Conservation (phyloP, 2,113 vertebrate genomes). For the Ellobius talpinus region DNA sequence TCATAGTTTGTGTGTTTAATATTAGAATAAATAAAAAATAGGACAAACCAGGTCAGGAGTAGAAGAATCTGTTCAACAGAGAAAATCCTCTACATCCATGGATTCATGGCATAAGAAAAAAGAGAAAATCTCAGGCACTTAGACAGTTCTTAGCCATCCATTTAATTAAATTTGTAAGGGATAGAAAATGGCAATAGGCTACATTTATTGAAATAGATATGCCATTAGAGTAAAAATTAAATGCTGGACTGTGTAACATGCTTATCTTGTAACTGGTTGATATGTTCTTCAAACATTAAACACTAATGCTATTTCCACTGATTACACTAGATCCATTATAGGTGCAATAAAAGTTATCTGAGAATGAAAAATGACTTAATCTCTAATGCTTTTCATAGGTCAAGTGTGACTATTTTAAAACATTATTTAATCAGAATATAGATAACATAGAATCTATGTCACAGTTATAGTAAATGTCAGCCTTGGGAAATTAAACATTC, state of each 20-base stretch:
- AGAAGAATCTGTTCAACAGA: neutral
- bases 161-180: slow-evolving; percentile 19
- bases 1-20: neutral
- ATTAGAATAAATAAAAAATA: neutral
- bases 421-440: neutral
- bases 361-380: slow-evolving; percentile 29
- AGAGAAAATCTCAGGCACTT: neutral
- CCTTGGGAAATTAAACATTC: neutral
- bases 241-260: neutral
- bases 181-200: neutral
- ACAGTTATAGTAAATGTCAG: neutral
- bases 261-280: neutral
- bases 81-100: neutral
- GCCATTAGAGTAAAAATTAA: slow-evolving; percentile 1
- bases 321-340: slow-evolving; percentile 16
- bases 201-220: slow-evolving; percentile 6
- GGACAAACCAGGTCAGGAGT: neutral
- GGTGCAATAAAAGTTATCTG: neutral
- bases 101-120: neutral
- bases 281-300: slow-evolving; percentile 25
- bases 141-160: neutral
- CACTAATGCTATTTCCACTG: neutral
- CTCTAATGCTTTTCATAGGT: neutral
- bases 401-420: slow-evolving; percentile 7
- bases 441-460: neutral